Conservation (phyloP, 1,140 invertebrate species). For the Trichogramma pretiosum region DNA sequence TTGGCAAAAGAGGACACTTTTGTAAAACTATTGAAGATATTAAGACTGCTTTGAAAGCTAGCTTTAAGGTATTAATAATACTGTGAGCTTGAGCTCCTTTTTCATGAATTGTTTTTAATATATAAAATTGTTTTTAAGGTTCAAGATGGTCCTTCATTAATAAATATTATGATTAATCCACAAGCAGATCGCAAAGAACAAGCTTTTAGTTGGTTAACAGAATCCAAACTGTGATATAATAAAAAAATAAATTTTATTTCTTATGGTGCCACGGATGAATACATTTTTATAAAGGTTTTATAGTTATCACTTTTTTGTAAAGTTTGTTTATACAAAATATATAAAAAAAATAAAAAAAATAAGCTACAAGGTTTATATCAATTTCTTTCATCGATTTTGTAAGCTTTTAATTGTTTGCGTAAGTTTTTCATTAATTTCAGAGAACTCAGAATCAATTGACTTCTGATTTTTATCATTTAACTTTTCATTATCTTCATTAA, state of each 20-base stretch:
- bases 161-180: constrained; percentile 86
- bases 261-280: too few species aligned
- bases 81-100: too few species aligned
- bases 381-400: too few species aligned
- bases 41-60: constrained; percentile 55
- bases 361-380: too few species aligned
- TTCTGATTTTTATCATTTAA: not conserved
- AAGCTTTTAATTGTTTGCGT: too few species aligned
- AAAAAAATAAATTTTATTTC: constrained; percentile 8
- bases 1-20: constrained; percentile 71
- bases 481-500: not conserved
- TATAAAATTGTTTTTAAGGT: constrained; percentile 34
- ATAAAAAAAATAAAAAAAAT: too few species aligned
- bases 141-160: constrained; percentile 68
- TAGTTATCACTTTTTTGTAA: too few species aligned
- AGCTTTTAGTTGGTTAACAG: constrained; percentile 82
- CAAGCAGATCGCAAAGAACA: constrained; percentile 83
- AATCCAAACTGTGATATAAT: constrained; percentile 68
- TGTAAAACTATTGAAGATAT: constrained; percentile 70
- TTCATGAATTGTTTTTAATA: constrained; percentile 2
- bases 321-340: not conserved
- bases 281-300: too few species aligned
- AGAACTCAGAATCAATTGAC: too few species aligned
- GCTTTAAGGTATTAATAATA: constrained; percentile 49
- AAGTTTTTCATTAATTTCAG: too few species aligned